These are phyloP conservation scores for Tortrix viridana DNA, from an alignment of 2,888 invertebrate genomes.

Conservation along the genomic window DNA sequence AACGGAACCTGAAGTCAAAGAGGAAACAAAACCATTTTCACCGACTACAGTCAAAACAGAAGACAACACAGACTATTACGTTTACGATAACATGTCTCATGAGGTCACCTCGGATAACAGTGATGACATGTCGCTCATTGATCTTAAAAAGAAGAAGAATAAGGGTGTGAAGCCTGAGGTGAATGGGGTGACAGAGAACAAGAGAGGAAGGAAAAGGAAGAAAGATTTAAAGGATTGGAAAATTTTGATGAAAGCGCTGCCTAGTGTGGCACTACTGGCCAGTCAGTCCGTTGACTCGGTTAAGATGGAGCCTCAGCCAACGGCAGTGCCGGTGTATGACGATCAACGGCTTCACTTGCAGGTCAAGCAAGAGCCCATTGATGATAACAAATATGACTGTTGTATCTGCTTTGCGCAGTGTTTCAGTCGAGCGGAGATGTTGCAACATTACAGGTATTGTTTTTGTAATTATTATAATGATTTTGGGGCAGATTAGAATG, in stretches of 20 bases:
- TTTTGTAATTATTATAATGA: not conserved
- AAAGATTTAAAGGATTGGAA: constrained; percentile 51
- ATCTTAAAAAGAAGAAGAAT: constrained; percentile 62
- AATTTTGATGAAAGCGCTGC: constrained; percentile 48
- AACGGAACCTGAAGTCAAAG: constrained; percentile 49
- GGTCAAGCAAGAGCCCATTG: constrained; percentile 27
- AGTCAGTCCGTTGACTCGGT: constrained; percentile 30
- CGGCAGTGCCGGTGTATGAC: not conserved
- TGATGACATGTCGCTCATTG: constrained; percentile 62
- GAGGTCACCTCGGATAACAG: constrained; percentile 63
- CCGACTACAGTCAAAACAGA: constrained; percentile 58
- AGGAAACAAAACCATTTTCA: constrained; percentile 54
- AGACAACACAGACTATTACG: constrained; percentile 45
- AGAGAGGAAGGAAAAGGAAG: constrained; percentile 41
- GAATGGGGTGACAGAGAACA: constrained; percentile 41
- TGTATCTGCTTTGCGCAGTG: constrained; percentile 71
- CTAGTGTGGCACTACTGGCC: constrained; percentile 45
- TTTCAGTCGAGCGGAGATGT: constrained; percentile 55
- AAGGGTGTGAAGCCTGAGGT: constrained; percentile 39
- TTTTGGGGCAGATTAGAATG: not conserved
- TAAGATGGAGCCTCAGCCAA: not conserved
- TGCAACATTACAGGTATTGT: constrained; percentile 73
- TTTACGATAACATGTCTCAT: constrained; percentile 44
- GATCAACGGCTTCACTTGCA: not conserved
- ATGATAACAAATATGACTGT: constrained; percentile 56